These are phyloP conservation scores for Punctoribates punctum DNA, from an alignment of 2,888 invertebrate species.

Conservation along the genomic window DNA sequence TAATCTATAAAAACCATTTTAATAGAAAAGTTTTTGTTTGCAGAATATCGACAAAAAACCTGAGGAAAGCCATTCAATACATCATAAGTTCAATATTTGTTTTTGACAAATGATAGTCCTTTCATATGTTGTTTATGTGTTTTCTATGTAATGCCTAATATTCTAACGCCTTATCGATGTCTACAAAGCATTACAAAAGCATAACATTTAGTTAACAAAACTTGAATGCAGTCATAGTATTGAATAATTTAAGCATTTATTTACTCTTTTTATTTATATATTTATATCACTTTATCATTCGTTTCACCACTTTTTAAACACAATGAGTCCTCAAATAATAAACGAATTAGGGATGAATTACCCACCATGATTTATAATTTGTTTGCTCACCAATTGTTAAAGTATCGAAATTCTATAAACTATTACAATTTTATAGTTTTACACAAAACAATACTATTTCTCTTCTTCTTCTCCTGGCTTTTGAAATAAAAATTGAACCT, in stretches of 20 bases:
- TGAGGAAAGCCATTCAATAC: conserved; percentile 2
- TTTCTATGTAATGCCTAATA: neutral
- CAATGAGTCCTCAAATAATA: no score
- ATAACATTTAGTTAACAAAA: conserved; percentile 6
- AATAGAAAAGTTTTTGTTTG: neutral
- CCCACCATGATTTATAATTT: no score
- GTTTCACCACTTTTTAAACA: neutral
- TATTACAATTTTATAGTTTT: no score
- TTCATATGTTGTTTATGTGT: conserved; percentile 4
- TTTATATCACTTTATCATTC: neutral
- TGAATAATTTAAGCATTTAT: conserved; percentile 11
- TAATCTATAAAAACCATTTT: neutral
- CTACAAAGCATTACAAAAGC: neutral
- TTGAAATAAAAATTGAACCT: no score
- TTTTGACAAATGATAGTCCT: neutral
- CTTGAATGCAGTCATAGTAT: neutral
- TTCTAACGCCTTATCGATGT: neutral
- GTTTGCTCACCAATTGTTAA: no score
- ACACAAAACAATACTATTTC: no score
- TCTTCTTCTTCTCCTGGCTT: no score
- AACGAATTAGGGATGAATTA: no score
- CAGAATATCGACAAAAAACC: neutral
- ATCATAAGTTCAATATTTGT: conserved; percentile 25
- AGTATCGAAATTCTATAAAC: no score
- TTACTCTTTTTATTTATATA: neutral